These are phyloP conservation scores for Nematostella vectensis DNA, from an alignment of 92 coral and sea anemone species.

Conservation along the genomic window DNA sequence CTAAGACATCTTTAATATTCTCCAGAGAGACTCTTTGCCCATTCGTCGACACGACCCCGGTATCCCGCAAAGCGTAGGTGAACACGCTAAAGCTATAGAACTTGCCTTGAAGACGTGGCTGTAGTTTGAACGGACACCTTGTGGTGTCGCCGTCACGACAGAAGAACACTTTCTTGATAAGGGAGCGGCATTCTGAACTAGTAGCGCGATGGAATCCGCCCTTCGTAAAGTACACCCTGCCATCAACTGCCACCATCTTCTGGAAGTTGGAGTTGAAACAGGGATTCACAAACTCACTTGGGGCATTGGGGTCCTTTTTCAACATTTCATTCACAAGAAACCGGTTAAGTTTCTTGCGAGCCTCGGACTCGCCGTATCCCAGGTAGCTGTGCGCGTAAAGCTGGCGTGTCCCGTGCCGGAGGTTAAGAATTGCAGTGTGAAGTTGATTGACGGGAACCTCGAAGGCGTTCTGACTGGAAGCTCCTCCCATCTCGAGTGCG, in stretches of 20 bases:
- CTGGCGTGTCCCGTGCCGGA: conserved; percentile 14
- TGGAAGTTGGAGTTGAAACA: conserved; percentile 35
- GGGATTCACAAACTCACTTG: conserved; percentile 18
- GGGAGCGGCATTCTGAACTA: conserved; percentile 11
- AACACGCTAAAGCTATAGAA: conserved; percentile 29
- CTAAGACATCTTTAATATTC: background rate
- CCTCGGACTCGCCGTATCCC: conserved; percentile 39
- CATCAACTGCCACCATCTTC: conserved; percentile 5
- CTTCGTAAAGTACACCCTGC: conserved; percentile 2
- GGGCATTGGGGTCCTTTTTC: background rate
- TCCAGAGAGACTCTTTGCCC: conserved; percentile 10
- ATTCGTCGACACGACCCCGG: conserved; percentile 21
- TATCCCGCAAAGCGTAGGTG: conserved; percentile 26
- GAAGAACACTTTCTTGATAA: conserved; percentile 27
- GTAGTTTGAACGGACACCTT: conserved; percentile 31
- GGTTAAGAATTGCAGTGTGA: background rate
- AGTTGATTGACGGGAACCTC: background rate
- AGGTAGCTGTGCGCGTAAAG: conserved; percentile 46
- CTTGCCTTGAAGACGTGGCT: conserved; percentile 33
- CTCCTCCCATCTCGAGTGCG: conserved; percentile 37
- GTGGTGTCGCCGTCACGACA: conserved; percentile 1
- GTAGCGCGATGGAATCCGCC: conserved; percentile 8
- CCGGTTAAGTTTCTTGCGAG: conserved; percentile 14
- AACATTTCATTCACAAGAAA: conserved; percentile 6
- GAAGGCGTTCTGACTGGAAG: conserved; percentile 37